These are phyloP conservation scores for Laterallus jamaicensis DNA, from an alignment of 2,113 vertebrate genomes.

Conservation along the genomic window DNA sequence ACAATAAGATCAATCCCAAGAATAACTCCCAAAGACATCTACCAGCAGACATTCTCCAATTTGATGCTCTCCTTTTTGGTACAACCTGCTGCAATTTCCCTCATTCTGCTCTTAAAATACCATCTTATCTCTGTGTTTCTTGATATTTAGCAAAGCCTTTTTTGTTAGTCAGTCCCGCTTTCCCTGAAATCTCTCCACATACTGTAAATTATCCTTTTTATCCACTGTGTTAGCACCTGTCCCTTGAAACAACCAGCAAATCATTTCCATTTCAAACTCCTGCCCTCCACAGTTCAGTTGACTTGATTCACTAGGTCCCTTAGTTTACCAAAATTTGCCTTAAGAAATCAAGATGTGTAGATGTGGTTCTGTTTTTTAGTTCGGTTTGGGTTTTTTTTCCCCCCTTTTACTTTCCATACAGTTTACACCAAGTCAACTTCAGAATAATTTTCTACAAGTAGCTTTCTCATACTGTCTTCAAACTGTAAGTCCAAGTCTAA, in stretches of 20 bases:
- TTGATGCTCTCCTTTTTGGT: not conserved
- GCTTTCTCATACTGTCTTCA: not conserved
- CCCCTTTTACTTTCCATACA: not conserved
- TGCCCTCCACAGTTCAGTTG: not conserved
- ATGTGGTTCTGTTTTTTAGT: not conserved
- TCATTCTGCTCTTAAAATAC: not conserved
- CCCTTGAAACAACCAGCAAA: not conserved
- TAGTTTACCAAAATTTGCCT: not conserved
- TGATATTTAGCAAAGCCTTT: not conserved
- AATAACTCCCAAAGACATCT: not conserved
- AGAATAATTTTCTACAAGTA: not conserved
- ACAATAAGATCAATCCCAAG: not conserved
- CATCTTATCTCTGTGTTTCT: not conserved
- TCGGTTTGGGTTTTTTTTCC: not conserved
- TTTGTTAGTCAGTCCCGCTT: not conserved
- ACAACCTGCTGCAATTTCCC: not conserved
- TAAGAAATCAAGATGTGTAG: not conserved
- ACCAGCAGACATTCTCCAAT: not conserved
- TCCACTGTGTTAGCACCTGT: not conserved
- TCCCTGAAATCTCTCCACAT: not conserved
- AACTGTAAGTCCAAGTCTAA: not conserved
- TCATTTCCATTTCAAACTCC: not conserved
- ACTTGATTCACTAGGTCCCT: not conserved
- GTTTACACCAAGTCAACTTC: not conserved
- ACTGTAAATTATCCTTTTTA: not conserved